Conservation (phyloP, 2,113 vertebrate species). For the Nothoprocta perdicaria region DNA sequence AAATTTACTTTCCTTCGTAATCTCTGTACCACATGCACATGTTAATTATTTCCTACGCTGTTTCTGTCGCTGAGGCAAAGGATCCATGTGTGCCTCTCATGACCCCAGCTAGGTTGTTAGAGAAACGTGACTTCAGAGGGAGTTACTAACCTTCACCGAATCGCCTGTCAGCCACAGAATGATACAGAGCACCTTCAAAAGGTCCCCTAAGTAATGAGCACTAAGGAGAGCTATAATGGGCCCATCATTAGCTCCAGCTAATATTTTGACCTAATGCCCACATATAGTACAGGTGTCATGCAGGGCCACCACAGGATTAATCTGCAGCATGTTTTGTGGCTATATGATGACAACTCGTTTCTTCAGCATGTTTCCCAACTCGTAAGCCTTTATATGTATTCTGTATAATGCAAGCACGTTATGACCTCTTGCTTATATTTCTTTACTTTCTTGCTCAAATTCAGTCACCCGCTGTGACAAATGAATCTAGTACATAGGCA, state of each 20-base stretch:
- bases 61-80: slow-evolving; percentile 55
- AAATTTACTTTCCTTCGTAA: slow-evolving; percentile 61
- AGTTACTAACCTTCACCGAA: slow-evolving; percentile 55
- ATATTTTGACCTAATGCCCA: slow-evolving; percentile 69
- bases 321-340: slow-evolving; percentile 35
- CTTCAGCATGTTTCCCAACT: slow-evolving; percentile 10
- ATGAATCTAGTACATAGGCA: background rate
- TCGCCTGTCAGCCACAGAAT: slow-evolving; percentile 66
- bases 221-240: slow-evolving; percentile 59
- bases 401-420: background rate
- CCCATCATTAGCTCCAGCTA: slow-evolving; percentile 63
- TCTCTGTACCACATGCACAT: slow-evolving; percentile 53
- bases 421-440: background rate
- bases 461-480: background rate
- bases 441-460: background rate
- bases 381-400: slow-evolving; percentile 11
- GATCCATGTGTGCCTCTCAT: slow-evolving; percentile 65
- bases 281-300: slow-evolving; percentile 52
- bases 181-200: slow-evolving; percentile 72
- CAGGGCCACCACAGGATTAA: slow-evolving; percentile 54
- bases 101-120: slow-evolving; percentile 57
- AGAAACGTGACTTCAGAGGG: slow-evolving; percentile 63
- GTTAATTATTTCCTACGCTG: slow-evolving; percentile 67
- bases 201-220: slow-evolving; percentile 63
- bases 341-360: slow-evolving; percentile 58